Evolutionary conservation across 2,797 vertebrate species (phyloP).

Genomic region (Malacoctenus gilli): DNA sequence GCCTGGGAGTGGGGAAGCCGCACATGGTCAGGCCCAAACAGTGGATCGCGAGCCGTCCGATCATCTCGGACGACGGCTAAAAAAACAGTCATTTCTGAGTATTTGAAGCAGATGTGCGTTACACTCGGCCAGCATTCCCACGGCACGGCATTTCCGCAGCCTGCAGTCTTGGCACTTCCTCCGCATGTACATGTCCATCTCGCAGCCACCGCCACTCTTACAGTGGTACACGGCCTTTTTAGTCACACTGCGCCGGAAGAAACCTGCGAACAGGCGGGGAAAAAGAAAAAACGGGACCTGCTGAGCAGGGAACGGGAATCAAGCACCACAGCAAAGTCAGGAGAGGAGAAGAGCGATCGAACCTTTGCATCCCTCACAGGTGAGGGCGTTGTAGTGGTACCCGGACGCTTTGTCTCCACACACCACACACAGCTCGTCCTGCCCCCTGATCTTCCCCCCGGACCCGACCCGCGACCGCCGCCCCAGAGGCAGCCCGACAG

Average conservation of each 20-base stretch:
- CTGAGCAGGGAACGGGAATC: too few relatives aligned
- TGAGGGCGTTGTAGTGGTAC: constrained; percentile 96
- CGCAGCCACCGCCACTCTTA: constrained; percentile 92
- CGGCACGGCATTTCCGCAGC: constrained; percentile 92
- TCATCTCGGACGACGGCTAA: too few relatives aligned
- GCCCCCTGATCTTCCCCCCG: constrained; percentile 82
- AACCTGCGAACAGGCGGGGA: constrained; percentile 86
- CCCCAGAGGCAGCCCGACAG: constrained; percentile 70
- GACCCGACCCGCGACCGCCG: constrained; percentile 82
- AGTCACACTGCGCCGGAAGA: constrained; percentile 92
- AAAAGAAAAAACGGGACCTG: too few relatives aligned
- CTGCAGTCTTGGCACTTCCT: constrained; percentile 96
- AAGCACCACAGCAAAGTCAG: background rate
- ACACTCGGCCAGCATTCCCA: constrained; percentile 96
- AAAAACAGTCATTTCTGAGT: background rate
- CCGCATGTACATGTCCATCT: constrained; percentile 98
- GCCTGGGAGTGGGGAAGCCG: constrained; percentile 68
- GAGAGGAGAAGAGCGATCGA: background rate
- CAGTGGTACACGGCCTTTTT: constrained; percentile 94
- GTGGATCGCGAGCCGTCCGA: too few relatives aligned
- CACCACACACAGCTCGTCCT: constrained; percentile 94
- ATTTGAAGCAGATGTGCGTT: constrained; percentile 50
- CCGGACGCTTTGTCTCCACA: constrained; percentile 95
- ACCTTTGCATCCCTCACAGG: constrained; percentile 98
- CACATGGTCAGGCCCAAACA: too few relatives aligned